These are phyloP conservation scores for Chaetodon auriga DNA, from an alignment of 2,113 vertebrate species.

Conservation along the genomic window DNA sequence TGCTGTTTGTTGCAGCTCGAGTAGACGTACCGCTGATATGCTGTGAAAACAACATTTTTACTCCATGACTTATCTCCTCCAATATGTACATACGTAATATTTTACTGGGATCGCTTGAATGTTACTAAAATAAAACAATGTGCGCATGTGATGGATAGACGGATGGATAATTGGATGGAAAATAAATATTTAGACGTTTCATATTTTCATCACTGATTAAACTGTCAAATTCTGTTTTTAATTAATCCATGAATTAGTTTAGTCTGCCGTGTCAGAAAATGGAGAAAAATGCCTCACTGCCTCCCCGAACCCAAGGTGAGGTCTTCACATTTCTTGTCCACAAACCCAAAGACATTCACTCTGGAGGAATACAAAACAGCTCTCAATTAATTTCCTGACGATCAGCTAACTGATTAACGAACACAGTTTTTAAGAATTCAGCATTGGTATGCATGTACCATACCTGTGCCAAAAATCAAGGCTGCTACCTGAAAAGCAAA, in stretches of 20 bases:
- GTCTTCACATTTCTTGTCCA: no score
- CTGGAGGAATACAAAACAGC: no score
- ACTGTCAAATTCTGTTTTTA: not conserved
- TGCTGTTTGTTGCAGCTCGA: not conserved
- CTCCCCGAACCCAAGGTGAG: no score
- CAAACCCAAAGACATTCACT: no score
- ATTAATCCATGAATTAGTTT: not conserved
- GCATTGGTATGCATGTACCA: not conserved
- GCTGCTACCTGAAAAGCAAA: constrained; percentile 4
- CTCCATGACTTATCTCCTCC: not conserved
- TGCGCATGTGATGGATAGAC: not conserved
- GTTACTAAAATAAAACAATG: not conserved
- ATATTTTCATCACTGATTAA: not conserved
- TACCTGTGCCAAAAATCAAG: not conserved
- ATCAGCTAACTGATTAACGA: not conserved
- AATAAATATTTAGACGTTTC: not conserved
- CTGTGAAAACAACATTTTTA: not conserved
- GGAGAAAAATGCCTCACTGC: not conserved
- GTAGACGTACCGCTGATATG: not conserved
- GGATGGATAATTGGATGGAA: not conserved
- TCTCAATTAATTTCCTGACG: not conserved
- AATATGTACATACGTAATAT: not conserved
- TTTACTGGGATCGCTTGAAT: not conserved
- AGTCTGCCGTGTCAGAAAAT: not conserved
- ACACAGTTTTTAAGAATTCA: not conserved